A percentile compares a stretch with the other conserved stretches of the same genome.
Conservation (phyloP, 2,797 vertebrate species). For the Manis javanica region DNA sequence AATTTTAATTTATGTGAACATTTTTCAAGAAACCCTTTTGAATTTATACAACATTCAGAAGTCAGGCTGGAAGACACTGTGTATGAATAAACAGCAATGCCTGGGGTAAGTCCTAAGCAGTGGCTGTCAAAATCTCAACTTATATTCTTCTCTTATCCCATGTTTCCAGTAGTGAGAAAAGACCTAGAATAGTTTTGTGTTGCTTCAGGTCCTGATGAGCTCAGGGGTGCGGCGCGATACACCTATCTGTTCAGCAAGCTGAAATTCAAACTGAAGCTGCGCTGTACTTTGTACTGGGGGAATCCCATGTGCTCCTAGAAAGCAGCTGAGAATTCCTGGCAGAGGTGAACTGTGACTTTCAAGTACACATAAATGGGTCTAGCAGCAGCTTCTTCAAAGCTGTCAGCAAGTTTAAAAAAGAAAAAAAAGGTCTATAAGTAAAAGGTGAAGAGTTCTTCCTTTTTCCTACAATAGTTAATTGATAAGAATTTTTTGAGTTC, state of each 20-base stretch:
- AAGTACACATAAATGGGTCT: conserved; percentile 58
- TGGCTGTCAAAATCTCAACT: conserved; percentile 65
- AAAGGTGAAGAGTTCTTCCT: background rate
- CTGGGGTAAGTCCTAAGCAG: conserved; percentile 68
- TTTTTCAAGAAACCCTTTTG: conserved; percentile 59
- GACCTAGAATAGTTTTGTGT: conserved; percentile 66
- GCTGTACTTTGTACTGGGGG: conserved; percentile 67
- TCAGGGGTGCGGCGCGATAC: background rate
- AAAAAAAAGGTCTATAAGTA: conserved; percentile 3
- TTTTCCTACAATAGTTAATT: background rate
- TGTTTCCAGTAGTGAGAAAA: conserved; percentile 17
- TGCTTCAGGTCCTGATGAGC: conserved; percentile 72
- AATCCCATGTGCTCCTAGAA: conserved; percentile 65
- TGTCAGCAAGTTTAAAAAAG: conserved; percentile 57
- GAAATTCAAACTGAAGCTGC: conserved; percentile 31
- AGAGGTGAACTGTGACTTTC: conserved; percentile 53
- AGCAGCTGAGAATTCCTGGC: conserved; percentile 57
- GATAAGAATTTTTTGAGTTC: background rate
- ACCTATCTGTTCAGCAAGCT: conserved; percentile 14
- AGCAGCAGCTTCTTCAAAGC: conserved; percentile 65
- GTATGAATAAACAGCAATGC: conserved; percentile 62
- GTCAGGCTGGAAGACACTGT: background rate
- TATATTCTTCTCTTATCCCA: background rate
- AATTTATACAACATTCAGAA: conserved; percentile 44
- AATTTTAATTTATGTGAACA: conserved; percentile 57